Evolutionary conservation across 2,113 vertebrate genomes (phyloP).

Genomic region (Notarius quadriscutis): DNA sequence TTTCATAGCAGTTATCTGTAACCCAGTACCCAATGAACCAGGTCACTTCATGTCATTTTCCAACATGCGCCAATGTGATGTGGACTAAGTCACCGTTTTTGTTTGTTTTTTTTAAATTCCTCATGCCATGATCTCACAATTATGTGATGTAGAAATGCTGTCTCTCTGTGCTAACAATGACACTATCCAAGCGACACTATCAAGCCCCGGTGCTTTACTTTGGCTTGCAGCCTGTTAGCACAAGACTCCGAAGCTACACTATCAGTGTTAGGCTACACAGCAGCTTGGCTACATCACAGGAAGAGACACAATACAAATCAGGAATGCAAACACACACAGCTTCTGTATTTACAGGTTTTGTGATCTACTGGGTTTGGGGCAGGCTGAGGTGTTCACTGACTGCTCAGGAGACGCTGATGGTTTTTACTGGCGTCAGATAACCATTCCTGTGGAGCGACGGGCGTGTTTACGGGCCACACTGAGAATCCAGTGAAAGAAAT

Average conservation of each 20-base stretch:
- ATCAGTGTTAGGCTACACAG: slow-evolving; percentile 5
- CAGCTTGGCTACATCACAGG: slow-evolving; percentile 59
- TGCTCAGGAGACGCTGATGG: slow-evolving; percentile 19
- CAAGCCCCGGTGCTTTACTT: slow-evolving; percentile 9
- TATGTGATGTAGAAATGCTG: not conserved
- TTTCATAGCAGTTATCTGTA: not conserved
- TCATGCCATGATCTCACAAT: not conserved
- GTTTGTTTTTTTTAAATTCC: not conserved
- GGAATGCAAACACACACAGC: slow-evolving; percentile 62
- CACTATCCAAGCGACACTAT: not conserved
- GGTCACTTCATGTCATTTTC: not conserved
- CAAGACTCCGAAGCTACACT: slow-evolving; percentile 1
- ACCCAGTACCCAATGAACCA: not conserved
- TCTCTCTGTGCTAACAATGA: not conserved
- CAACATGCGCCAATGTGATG: not conserved
- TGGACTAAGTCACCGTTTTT: no score
- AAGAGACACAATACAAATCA: slow-evolving; percentile 59
- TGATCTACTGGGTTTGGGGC: slow-evolving; percentile 26
- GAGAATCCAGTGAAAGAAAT: slow-evolving; percentile 8
- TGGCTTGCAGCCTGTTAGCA: slow-evolving; percentile 23
- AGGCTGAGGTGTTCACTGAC: slow-evolving; percentile 13
- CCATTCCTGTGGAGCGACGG: slow-evolving; percentile 3
- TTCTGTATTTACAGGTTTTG: not conserved
- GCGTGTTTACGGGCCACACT: slow-evolving; percentile 23
- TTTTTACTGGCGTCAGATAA: not conserved